Percentiles rank a stretch among this genome's conserved stretches.
Evolutionary conservation across 2,888 invertebrate genomes (phyloP).

Genomic region (Onchidella celtica): DNA sequence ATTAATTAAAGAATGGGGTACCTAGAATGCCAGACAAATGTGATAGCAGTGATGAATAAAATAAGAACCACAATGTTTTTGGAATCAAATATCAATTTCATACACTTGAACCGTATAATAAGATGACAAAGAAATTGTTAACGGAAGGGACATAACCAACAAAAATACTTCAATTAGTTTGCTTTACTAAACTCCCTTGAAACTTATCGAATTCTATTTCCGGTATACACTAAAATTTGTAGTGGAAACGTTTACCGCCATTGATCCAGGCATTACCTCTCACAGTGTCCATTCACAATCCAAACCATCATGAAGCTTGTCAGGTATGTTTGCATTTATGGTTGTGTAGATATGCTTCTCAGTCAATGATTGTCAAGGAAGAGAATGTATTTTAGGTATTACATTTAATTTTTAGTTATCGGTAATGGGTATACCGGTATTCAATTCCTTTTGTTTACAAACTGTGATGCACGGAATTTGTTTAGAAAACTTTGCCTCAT

Average conservation of each 20-base stretch:
- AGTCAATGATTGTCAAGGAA: too few species aligned
- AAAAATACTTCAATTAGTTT: too few species aligned
- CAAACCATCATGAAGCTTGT: slow-evolving; percentile 66
- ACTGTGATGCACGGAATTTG: background rate
- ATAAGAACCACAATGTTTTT: too few species aligned
- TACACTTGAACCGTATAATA: too few species aligned
- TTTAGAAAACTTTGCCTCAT: too few species aligned
- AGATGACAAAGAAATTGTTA: too few species aligned
- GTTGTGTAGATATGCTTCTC: background rate
- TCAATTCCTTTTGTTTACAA: background rate
- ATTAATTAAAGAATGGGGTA: too few species aligned
- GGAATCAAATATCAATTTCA: too few species aligned
- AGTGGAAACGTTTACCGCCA: slow-evolving; percentile 33
- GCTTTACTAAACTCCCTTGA: too few species aligned
- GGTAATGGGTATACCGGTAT: slow-evolving; percentile 16
- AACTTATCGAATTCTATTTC: background rate
- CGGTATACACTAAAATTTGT: slow-evolving; percentile 19
- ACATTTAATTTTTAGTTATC: background rate
- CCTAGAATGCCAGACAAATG: too few species aligned
- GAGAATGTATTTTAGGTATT: background rate
- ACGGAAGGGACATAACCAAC: too few species aligned
- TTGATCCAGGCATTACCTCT: background rate
- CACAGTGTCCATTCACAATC: slow-evolving; percentile 50
- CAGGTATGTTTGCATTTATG: slow-evolving; percentile 51
- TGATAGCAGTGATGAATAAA: too few species aligned